Conservation (phyloP, 2,797 vertebrate genomes). For the Podargus strigoides region DNA sequence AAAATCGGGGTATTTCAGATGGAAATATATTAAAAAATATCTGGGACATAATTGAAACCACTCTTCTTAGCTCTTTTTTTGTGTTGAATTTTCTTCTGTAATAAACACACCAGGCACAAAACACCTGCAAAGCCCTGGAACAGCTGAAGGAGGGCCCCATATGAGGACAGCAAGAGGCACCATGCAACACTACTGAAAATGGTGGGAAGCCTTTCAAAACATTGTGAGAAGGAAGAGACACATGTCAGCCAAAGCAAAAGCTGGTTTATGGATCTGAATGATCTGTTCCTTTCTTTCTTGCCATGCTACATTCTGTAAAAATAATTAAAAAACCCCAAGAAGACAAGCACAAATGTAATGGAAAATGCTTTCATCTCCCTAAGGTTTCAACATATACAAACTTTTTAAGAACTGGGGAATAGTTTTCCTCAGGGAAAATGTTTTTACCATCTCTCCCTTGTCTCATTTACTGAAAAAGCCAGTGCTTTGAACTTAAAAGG, state of each 20-base stretch:
- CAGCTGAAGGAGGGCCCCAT: not conserved
- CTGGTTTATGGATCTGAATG: not conserved
- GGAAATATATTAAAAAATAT: not conserved
- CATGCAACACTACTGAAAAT: not conserved
- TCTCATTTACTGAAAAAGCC: constrained; percentile 12
- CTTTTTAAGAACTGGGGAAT: constrained; percentile 24
- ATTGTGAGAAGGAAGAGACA: not conserved
- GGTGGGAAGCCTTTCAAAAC: not conserved
- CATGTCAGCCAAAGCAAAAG: not conserved
- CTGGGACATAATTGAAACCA: not conserved
- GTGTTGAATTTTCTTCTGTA: not conserved
- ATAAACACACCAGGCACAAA: not conserved
- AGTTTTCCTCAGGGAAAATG: constrained; percentile 20
- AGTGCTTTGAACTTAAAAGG: constrained; percentile 40
- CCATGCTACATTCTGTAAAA: not conserved
- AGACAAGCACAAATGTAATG: not conserved
- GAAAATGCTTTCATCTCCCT: constrained; percentile 18
- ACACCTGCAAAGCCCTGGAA: not conserved
- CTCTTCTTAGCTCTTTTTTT: not conserved
- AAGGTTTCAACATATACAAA: not conserved
- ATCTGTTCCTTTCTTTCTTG: not conserved
- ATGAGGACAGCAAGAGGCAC: not conserved
- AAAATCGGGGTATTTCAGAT: not conserved
- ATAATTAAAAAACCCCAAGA: not conserved
- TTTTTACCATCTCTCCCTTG: constrained; percentile 15